These are phyloP conservation scores for Tubulanus polymorphus DNA, from an alignment of 2,888 invertebrate species.

Conservation along the genomic window DNA sequence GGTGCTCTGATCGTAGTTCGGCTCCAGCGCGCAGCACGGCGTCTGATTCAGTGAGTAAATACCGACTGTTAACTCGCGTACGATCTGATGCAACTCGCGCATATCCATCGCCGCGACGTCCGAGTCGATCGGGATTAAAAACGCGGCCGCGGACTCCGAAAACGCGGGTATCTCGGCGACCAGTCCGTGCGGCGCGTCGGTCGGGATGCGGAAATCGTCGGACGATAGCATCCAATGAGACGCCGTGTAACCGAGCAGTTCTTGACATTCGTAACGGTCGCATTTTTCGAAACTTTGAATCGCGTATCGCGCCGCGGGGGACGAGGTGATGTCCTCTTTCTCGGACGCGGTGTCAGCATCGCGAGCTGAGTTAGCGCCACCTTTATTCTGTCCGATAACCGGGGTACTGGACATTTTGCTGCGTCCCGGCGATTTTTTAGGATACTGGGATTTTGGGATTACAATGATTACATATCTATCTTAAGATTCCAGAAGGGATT, in stretches of 20 bases:
- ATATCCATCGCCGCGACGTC: slow-evolving; percentile 34
- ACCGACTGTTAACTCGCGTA: slow-evolving; percentile 49
- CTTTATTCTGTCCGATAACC: background rate
- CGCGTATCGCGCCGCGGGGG: slow-evolving; percentile 22
- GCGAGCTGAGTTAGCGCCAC: too few species aligned
- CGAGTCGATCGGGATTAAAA: slow-evolving; percentile 37
- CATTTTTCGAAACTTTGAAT: slow-evolving; percentile 41
- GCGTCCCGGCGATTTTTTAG: too few species aligned
- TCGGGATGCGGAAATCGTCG: slow-evolving; percentile 46
- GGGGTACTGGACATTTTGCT: background rate
- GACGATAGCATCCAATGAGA: slow-evolving; percentile 48
- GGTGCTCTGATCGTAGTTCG: slow-evolving; percentile 51
- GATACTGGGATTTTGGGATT: too few species aligned
- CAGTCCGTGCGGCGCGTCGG: slow-evolving; percentile 47
- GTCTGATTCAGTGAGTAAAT: slow-evolving; percentile 51
- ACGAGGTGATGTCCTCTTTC: background rate
- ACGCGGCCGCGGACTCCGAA: slow-evolving; percentile 28
- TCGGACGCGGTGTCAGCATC: background rate
- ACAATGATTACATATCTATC: too few species aligned
- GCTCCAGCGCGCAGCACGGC: slow-evolving; percentile 47
- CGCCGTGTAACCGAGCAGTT: slow-evolving; percentile 39
- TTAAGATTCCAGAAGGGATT: too few species aligned
- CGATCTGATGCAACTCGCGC: slow-evolving; percentile 50
- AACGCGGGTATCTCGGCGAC: slow-evolving; percentile 34
- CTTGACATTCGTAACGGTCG: slow-evolving; percentile 49